Evolutionary conservation across 1,140 invertebrate genomes (phyloP), one percentile per base, ranked within the genome.

Genomic region (Lysiphlebus fabarum): DNA sequence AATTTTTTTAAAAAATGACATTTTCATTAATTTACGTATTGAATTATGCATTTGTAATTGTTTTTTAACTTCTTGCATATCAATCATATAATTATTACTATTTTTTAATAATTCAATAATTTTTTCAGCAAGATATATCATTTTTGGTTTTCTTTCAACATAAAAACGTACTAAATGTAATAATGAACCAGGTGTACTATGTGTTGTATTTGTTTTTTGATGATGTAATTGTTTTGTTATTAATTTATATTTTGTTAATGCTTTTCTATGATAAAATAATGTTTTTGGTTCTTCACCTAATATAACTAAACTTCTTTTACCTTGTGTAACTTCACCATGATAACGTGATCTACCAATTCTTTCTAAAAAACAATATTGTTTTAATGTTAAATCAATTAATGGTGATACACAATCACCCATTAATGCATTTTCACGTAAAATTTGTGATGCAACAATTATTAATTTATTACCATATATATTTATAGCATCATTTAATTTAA

Each of bases 311-410:
- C 85, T 84, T 26, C 78, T 71, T 63, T 84, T 84, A 41, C 89
- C 90, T 38, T 84, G 80, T 11, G 88, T 90, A 7, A 87, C 77
- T 73, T 90, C 88, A 0, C 91, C 90, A 64, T 84, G 81, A 56
- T 84, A 81, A 12, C 91, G 80, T 17, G 85, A 75, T 62, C 90
- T 81, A n/a, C 88, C 91, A 57, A 94, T 85, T 67, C 85, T 75
- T 78, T 94, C 92, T 36, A 92, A 72, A 26, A 93, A 79, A 64
- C 86, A 87, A 69, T 90, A 94, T 62, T 86, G 85, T 7, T 82
- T 73, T 5, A 82, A 53, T 2, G 78, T 78, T 12, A 90, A 57
- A 36, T 85, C 80, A 7, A 83, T 64, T 5, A 70, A 70, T n/a
- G 85, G 83, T 67, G 82, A 81, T 38, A 74, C 65, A 10, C 77